These are phyloP conservation scores for Pygoscelis antarcticus DNA, from an alignment of 2,113 vertebrate species.

Conservation along the genomic window DNA sequence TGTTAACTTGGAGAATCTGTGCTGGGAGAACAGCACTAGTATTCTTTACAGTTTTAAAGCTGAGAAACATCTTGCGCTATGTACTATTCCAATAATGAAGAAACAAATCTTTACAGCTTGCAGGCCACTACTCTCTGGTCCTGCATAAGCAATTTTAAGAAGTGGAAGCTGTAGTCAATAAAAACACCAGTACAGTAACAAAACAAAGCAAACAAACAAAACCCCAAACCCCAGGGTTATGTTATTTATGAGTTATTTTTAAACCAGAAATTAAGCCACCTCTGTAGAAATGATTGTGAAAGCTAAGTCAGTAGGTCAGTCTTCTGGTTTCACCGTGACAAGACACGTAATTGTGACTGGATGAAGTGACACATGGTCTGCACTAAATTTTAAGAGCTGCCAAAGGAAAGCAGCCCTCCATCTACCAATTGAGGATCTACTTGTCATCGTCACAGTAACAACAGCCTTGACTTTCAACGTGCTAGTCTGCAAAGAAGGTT, in stretches of 20 bases:
- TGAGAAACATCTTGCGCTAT: not conserved
- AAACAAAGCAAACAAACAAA: not conserved
- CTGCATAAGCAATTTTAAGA: not conserved
- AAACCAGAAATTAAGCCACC: not conserved
- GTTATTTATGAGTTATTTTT: not conserved
- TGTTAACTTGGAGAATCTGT: not conserved
- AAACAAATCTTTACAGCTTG: not conserved
- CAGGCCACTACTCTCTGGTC: not conserved
- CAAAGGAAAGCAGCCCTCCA: not conserved
- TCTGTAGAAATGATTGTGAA: not conserved
- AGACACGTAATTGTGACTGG: not conserved
- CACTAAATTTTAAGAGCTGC: not conserved
- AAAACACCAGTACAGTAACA: not conserved
- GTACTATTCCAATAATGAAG: not conserved
- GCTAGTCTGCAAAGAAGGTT: not conserved
- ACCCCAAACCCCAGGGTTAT: not conserved
- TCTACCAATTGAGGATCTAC: not conserved
- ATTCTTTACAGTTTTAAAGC: not conserved
- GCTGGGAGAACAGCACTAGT: not conserved
- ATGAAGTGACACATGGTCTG: not conserved
- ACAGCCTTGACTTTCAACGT: not conserved
- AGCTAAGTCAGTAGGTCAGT: not conserved
- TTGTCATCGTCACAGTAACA: not conserved
- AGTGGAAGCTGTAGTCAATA: not conserved
- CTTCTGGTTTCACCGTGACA: not conserved